Evolutionary conservation across 2,113 vertebrate genomes (phyloP), one percentile per base, ranked within the genome.

Genomic region (Abramis brama): DNA sequence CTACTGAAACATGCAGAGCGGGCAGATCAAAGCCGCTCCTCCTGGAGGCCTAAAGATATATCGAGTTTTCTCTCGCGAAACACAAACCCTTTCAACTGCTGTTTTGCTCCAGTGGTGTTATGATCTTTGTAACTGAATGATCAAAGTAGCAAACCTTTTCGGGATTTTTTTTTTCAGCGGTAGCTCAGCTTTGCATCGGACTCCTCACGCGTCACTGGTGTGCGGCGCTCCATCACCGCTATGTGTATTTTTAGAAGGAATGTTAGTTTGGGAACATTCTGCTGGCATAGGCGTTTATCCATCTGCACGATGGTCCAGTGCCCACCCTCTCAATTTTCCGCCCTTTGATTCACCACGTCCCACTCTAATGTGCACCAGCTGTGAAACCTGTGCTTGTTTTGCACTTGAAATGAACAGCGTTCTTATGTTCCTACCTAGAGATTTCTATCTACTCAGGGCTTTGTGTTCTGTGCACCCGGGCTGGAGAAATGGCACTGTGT

Each of bases 221-320:
- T 82, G 83, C 39, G 25, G 13, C 55, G 21, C 47, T 50, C 25
- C 79, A 60, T 85, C 39, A 52, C 11, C 23, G 4, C 15, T 3
- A 33, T 82, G 88, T 84, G 86, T 86, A 86, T 80, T 82, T 86
- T 74, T 84, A 73, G 86, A 78, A 89, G 86, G 89, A 89, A 87
- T 86, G 86, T 85, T 66, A 78, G 86, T 82, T 86, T 84, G 79
- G 74, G 86, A 83, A 68, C 82, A 79, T 82, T 78, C 39, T 86
- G 45, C 64, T 87, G 86, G 82, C 68, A 33, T 57, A 23, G 73
- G 2, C 21, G 13, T 19, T 78, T 80, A 78, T 70, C 60, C 88
- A 87, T 87, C 74, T 87, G 79, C 59, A 84, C 79, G 80, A 87
- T 81, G 77, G 45, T 89, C 77, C 27, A 45, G 70, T 76, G n/a